phyloP scores from a whole-genome alignment of 2,888 invertebrate species.

The Cabera pusaria region DNA sequence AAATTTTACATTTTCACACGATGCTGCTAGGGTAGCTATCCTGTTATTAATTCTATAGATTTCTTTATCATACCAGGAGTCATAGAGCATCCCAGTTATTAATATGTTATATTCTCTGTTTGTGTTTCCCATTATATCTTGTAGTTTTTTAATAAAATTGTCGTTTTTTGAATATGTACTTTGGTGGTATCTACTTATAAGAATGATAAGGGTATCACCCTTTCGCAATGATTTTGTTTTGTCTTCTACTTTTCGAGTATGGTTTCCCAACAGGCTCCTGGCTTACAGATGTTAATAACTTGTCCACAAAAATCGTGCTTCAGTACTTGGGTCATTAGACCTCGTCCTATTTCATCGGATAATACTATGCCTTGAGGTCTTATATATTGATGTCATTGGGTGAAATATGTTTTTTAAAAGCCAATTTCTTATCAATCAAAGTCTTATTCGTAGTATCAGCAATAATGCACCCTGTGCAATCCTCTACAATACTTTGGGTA shows the following conservation, averaged over 20 bases:
- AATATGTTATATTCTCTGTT: no score
- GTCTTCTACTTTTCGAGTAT: slow-evolving; percentile 1
- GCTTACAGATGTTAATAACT: neutral
- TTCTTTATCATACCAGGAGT: no score
- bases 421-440: neutral
- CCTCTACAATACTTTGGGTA: neutral
- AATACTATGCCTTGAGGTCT: neutral
- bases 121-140: no score
- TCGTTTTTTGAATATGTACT: neutral
- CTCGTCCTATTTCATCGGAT: slow-evolving; percentile 4
- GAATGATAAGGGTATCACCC: neutral
- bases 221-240: neutral
- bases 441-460: neutral
- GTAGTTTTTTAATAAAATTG: neutral
- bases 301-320: neutral
- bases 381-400: neutral
- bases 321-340: neutral
- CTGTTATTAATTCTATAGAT: no score
- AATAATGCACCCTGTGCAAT: no score
- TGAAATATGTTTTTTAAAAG: neutral
- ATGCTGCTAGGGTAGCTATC: no score
- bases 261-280: neutral
- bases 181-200: slow-evolving; percentile 1
- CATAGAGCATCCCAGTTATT: no score
- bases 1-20: no score